A percentile compares a stretch with the other conserved stretches of the same genome.
phyloP scores from a whole-genome alignment of 2,113 vertebrate genomes.

The Riparia riparia region DNA sequence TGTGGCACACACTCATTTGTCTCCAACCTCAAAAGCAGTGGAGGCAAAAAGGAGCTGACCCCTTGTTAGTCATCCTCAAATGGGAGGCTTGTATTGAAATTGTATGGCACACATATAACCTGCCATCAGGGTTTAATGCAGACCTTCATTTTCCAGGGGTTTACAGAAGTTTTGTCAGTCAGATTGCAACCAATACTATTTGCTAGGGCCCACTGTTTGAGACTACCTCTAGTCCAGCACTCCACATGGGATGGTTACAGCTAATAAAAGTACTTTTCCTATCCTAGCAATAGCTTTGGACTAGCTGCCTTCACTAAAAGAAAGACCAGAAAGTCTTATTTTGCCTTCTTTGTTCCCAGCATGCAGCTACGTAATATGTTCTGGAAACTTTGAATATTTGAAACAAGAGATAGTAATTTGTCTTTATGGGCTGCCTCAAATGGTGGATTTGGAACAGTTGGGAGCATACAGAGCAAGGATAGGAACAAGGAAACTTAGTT shows the following conservation, averaged over 20 bases:
- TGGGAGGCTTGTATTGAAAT: not conserved
- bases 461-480: constrained; percentile 6
- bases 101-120: not conserved
- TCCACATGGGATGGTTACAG: not conserved
- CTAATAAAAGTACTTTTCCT: not conserved
- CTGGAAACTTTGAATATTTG: constrained; percentile 4
- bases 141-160: not conserved
- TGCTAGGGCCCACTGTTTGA: not conserved
- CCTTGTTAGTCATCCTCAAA: not conserved
- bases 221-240: not conserved
- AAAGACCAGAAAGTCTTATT: not conserved
- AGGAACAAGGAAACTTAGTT: constrained; percentile 41
- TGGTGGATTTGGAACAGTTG: constrained; percentile 56
- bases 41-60: not conserved
- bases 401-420: constrained; percentile 35
- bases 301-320: not conserved
- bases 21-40: not conserved
- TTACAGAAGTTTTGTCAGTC: not conserved
- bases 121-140: not conserved
- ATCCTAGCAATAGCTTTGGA: not conserved
- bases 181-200: not conserved
- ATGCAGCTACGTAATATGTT: not conserved
- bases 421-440: constrained; percentile 65
- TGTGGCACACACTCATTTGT: not conserved
- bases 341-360: not conserved